phyloP scores from a whole-genome alignment of 2,888 invertebrate genomes.

The Ectemnius lituratus region DNA sequence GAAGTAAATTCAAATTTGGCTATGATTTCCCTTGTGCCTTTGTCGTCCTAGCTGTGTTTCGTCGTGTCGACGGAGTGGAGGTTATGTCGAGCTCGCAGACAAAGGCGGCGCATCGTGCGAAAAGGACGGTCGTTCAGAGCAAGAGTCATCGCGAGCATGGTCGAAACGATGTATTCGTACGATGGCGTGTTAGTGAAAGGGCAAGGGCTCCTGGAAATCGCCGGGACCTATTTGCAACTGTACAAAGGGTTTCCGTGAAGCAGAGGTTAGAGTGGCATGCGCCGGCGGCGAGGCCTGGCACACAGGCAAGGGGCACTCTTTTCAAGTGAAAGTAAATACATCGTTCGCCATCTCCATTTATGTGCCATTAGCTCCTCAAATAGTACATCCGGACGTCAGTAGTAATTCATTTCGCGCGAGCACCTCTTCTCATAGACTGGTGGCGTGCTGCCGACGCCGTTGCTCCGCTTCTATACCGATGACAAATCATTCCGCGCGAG shows the following conservation, averaged over 20 bases:
- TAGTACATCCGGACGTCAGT: not conserved
- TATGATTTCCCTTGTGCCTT: too few species aligned
- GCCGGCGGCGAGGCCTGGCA: slow-evolving; percentile 3
- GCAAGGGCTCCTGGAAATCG: slow-evolving; percentile 8
- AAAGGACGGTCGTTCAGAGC: slow-evolving; percentile 8
- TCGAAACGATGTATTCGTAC: slow-evolving; percentile 5
- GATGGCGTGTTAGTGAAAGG: not conserved
- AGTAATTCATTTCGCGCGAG: not conserved
- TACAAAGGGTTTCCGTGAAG: slow-evolving; percentile 15
- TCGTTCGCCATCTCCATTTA: slow-evolving; percentile 19
- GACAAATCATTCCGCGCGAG: not conserved
- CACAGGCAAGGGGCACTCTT: slow-evolving; percentile 23
- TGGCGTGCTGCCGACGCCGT: not conserved
- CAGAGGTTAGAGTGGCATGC: slow-evolving; percentile 41
- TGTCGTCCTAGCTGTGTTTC: not conserved
- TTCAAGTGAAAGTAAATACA: slow-evolving; percentile 57
- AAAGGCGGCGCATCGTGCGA: not conserved
- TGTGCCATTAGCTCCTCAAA: slow-evolving; percentile 32
- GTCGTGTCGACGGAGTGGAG: slow-evolving; percentile 25
- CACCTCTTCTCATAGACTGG: not conserved
- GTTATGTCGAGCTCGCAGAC: slow-evolving; percentile 8
- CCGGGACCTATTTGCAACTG: slow-evolving; percentile 20
- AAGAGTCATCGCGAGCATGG: slow-evolving; percentile 22
- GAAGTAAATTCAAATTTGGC: too few species aligned
- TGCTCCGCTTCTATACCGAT: slow-evolving; percentile 1